Conservation (phyloP, 2,113 vertebrate species). For the Nymphicus hollandicus region DNA sequence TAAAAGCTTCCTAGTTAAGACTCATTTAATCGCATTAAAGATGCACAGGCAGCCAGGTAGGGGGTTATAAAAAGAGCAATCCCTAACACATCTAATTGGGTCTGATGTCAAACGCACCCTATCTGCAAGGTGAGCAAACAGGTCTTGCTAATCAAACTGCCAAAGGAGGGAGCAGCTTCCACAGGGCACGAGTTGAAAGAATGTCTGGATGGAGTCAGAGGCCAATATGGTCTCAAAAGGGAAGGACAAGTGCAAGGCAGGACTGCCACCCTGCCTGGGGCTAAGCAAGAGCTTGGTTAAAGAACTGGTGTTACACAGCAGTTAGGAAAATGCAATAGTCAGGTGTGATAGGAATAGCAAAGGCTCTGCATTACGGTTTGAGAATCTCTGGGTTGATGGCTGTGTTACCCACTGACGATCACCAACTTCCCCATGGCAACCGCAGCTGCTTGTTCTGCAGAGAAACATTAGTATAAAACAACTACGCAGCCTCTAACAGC, state of each 20-base stretch:
- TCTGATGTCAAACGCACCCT: not conserved
- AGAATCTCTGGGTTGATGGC: not conserved
- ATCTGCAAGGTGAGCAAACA: not conserved
- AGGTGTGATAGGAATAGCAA: not conserved
- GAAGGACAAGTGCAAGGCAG: not conserved
- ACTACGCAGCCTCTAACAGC: not conserved
- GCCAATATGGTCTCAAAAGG: not conserved
- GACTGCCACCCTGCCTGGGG: not conserved
- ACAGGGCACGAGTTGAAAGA: not conserved
- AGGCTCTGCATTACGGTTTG: not conserved
- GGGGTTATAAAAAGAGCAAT: constrained; percentile 31
- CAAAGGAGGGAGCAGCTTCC: not conserved
- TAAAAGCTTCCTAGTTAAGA: constrained; percentile 40
- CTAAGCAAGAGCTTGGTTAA: not conserved
- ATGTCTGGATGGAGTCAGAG: not conserved
- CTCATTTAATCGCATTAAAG: constrained; percentile 27
- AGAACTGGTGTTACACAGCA: not conserved
- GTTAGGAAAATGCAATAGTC: not conserved
- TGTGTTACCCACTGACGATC: not conserved
- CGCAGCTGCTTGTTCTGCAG: not conserved
- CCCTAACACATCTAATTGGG: not conserved
- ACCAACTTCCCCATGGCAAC: constrained; percentile 53
- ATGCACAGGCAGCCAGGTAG: not conserved
- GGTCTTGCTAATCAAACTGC: not conserved
- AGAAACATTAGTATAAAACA: not conserved